Percentiles rank a stretch among this genome's conserved stretches.
phyloP scores from a whole-genome alignment of 2,113 vertebrate genomes.

The Paraplagusia blochii region DNA sequence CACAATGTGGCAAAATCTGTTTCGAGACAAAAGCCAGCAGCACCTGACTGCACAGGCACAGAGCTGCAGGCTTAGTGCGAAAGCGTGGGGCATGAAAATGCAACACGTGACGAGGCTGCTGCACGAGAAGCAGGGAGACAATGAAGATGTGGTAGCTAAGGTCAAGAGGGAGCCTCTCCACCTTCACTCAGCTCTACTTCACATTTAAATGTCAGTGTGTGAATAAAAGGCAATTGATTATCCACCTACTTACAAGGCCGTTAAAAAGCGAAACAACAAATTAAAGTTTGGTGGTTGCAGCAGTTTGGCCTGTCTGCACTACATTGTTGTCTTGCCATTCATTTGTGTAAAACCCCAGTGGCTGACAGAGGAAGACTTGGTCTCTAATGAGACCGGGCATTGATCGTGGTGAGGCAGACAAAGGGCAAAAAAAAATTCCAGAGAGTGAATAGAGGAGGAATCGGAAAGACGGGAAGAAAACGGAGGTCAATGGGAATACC shows the following conservation, averaged over 20 bases:
- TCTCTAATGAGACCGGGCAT: conserved; percentile 68
- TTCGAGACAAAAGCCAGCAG: conserved; percentile 49
- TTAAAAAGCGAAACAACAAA: conserved; percentile 76
- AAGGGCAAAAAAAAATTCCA: conserved; percentile 43
- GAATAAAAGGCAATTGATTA: conserved; percentile 75
- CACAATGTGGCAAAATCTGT: conserved; percentile 49
- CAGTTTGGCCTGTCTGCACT: conserved; percentile 37
- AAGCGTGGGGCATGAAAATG: conserved; percentile 36
- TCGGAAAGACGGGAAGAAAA: conserved; percentile 3
- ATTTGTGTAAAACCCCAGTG: conserved; percentile 61
- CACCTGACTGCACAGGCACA: conserved; percentile 42
- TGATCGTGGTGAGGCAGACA: conserved; percentile 51
- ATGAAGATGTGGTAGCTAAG: conserved; percentile 61
- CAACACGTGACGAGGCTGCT: conserved; percentile 54
- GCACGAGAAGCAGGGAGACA: conserved; percentile 55
- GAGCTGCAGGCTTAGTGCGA: conserved; percentile 31
- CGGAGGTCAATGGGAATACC: conserved; percentile 66
- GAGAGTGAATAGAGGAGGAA: conserved; percentile 3
- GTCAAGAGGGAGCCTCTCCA: conserved; percentile 56
- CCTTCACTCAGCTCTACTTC: conserved; percentile 46
- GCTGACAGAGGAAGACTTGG: conserved; percentile 55
- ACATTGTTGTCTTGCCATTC: conserved; percentile 61
- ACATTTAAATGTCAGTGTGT: conserved; percentile 74
- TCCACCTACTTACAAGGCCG: conserved; percentile 66
- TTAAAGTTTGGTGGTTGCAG: conserved; percentile 66